Conservation (phyloP, 2,113 vertebrate genomes). For the Pipa parva region DNA sequence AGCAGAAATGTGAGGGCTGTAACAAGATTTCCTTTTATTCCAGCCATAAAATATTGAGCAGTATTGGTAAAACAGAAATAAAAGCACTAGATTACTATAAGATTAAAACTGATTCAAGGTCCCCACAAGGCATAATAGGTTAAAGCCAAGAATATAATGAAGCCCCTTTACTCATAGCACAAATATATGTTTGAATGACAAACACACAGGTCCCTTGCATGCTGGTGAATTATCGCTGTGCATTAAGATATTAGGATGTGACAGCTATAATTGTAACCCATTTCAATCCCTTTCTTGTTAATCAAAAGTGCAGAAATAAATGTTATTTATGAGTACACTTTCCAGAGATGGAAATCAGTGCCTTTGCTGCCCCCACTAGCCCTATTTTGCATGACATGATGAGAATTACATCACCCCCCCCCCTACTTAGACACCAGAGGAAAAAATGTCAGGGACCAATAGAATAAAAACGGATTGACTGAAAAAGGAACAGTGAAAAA, state of each 20-base stretch:
- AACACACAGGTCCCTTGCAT: conserved; percentile 40
- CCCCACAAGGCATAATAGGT: conserved; percentile 18
- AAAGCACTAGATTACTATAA: conserved; percentile 14
- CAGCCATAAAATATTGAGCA: not conserved
- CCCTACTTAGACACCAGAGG: conserved; percentile 8
- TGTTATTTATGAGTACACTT: conserved; percentile 47
- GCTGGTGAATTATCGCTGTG: conserved; percentile 58
- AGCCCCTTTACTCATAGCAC: conserved; percentile 21
- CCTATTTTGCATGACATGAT: not conserved
- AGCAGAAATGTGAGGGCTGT: conserved; percentile 1
- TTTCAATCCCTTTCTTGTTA: conserved; percentile 41
- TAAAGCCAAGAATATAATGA: conserved; percentile 13
- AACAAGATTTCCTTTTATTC: conserved; percentile 14
- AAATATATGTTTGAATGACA: conserved; percentile 50
- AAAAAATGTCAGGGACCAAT: conserved; percentile 32
- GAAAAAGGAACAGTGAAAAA: conserved; percentile 9
- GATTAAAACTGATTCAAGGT: conserved; percentile 2
- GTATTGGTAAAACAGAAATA: not conserved
- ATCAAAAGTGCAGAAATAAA: conserved; percentile 40
- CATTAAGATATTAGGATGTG: conserved; percentile 65
- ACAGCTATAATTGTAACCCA: conserved; percentile 45
- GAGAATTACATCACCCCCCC: conserved; percentile 7
- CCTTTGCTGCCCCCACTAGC: not conserved
- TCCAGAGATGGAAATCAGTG: conserved; percentile 44
- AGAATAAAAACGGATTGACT: conserved; percentile 6